phyloP scores from a whole-genome alignment of 2,888 invertebrate species.

The Drosophila histrio region DNA sequence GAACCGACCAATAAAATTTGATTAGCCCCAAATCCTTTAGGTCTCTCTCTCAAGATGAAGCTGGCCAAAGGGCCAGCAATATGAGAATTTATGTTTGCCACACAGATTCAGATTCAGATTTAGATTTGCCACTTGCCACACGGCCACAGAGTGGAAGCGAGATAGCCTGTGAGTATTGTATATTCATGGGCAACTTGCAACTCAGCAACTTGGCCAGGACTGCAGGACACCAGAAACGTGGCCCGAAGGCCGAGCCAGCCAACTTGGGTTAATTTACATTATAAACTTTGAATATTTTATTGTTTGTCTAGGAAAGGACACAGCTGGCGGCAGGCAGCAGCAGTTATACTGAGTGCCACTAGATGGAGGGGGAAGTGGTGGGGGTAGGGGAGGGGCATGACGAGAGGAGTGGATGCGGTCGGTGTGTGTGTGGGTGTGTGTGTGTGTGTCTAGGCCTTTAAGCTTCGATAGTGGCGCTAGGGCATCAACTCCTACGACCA shows the following conservation, averaged over 20 bases:
- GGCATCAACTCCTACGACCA: conserved; percentile 26
- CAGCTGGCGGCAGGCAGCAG: conserved; percentile 47
- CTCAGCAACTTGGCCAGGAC: conserved; percentile 27
- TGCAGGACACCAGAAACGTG: conserved; percentile 53
- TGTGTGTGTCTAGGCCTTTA: conserved; percentile 17
- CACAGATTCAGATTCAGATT: conserved; percentile 39
- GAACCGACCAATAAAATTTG: conserved; percentile 70
- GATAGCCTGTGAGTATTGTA: conserved; percentile 48
- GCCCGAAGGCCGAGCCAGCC: conserved; percentile 54
- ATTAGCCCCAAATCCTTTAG: conserved; percentile 59
- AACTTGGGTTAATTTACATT: conserved; percentile 80
- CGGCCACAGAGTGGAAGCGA: neutral
- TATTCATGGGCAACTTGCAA: conserved; percentile 67
- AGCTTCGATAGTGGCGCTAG: conserved; percentile 27
- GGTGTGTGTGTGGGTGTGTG: neutral
- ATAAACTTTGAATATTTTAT: conserved; percentile 78
- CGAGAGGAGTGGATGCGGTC: too few relatives aligned
- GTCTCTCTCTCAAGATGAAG: conserved; percentile 12
- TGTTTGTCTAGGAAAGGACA: conserved; percentile 73
- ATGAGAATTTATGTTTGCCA: conserved; percentile 57
- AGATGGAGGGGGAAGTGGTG: neutral
- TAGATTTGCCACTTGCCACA: conserved; percentile 10
- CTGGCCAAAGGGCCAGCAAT: conserved; percentile 40
- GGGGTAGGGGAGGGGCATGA: too few relatives aligned
- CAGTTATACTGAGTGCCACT: neutral